These are phyloP conservation scores for Pseudopleuronectes americanus DNA, from an alignment of 2,797 vertebrate genomes.

Conservation along the genomic window DNA sequence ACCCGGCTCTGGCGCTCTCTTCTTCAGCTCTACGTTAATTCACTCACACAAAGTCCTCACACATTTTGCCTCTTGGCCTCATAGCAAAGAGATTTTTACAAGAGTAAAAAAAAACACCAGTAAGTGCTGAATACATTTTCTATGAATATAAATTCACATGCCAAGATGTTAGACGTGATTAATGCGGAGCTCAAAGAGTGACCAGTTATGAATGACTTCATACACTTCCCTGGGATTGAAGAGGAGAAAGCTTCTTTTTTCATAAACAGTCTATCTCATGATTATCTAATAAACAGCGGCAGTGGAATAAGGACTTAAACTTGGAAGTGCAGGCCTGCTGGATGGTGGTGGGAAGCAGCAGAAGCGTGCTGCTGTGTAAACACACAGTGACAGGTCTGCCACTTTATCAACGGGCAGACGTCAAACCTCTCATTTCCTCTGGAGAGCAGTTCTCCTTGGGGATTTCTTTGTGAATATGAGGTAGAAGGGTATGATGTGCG, in stretches of 20 bases:
- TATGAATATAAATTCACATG: conserved; percentile 67
- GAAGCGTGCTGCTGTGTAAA: conserved; percentile 64
- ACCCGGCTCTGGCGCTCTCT: no score
- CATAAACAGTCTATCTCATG: conserved; percentile 68
- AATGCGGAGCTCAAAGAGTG: conserved; percentile 41
- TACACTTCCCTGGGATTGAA: conserved; percentile 63
- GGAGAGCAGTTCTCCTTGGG: conserved; percentile 32
- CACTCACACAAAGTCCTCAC: conserved; percentile 42
- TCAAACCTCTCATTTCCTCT: conserved; percentile 71
- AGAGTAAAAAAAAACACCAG: conserved; percentile 29
- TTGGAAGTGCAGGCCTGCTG: conserved; percentile 42
- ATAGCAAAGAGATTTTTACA: conserved; percentile 45
- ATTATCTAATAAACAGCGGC: conserved; percentile 62
- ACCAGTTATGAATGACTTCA: conserved; percentile 71
- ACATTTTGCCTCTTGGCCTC: conserved; percentile 37
- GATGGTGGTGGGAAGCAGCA: conserved; percentile 38
- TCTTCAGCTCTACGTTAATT: conserved; percentile 15
- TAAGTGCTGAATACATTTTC: conserved; percentile 57
- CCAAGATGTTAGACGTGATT: conserved; percentile 69
- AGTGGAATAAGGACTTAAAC: conserved; percentile 50
- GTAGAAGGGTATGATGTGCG: conserved; percentile 12
- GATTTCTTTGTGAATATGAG: conserved; percentile 36
- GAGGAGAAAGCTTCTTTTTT: conserved; percentile 47
- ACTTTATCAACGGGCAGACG: conserved; percentile 50
- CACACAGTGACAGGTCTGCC: conserved; percentile 60